Evolutionary conservation across 2,113 vertebrate species (phyloP).

Genomic region (Probosciger aterrimus): DNA sequence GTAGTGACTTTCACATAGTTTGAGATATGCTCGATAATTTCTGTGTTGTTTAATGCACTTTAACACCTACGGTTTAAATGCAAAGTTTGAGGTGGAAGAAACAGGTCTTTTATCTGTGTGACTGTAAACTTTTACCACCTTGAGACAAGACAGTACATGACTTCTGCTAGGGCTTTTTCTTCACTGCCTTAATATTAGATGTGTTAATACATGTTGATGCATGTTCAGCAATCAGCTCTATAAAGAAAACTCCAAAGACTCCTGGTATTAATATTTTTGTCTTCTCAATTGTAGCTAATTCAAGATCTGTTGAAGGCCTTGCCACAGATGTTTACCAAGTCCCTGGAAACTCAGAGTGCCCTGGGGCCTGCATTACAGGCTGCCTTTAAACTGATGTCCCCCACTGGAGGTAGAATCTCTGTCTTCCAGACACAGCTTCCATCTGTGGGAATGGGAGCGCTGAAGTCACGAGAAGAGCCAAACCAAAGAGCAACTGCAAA

Average conservation of each 20-base stretch:
- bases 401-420: conserved; percentile 91
- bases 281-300: conserved; percentile 81
- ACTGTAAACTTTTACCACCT: background rate
- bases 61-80: background rate
- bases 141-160: background rate
- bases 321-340: conserved; percentile 91
- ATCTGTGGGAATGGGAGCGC: conserved; percentile 85
- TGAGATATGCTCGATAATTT: background rate
- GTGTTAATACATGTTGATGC: background rate
- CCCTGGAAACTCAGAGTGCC: conserved; percentile 94
- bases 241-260: background rate
- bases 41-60: background rate
- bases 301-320: conserved; percentile 90
- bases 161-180: background rate
- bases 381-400: conserved; percentile 91
- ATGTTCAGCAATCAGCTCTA: background rate
- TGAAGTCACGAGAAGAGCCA: conserved; percentile 91
- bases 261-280: background rate
- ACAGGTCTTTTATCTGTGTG: background rate
- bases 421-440: conserved; percentile 97
- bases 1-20: background rate
- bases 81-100: background rate
- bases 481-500: conserved; percentile 89
- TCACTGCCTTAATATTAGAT: background rate
- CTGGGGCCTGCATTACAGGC: conserved; percentile 92